Evolutionary conservation across 2,113 vertebrate species (phyloP), one percentile per base, ranked within the genome.

Genomic region (Psittacula cyanocephala): DNA sequence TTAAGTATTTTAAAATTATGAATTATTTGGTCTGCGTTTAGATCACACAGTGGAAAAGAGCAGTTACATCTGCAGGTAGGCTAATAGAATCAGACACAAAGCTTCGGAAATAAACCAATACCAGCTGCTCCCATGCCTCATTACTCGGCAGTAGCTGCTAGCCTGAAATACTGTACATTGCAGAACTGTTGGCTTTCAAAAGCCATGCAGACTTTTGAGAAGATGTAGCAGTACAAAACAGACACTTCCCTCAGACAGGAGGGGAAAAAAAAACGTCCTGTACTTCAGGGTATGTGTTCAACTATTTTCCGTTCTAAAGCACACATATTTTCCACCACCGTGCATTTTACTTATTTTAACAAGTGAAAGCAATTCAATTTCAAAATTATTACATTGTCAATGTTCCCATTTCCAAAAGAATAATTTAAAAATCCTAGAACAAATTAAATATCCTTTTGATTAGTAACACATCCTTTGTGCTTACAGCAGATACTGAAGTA

Each of bases 301-400:
- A 91, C 94, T 93, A 89, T 95, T 97, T 98, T 97, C 97, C 87
- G 64, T 92, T 93, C 91, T 86, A 92, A 90, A 65, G 80, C 91
- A 71, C 75, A 88, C 77, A 89, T 76, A 82, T 86, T 97, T 97
- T 97, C 93, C 88, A 97, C 76, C 65, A 94, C 68, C 6, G 39
- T 81, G 84, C 75, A 96, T 47, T 97, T 97, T 75, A 93, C 91
- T 97, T 98, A 98, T 97, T 98, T 98, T 92, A 98, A 97, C 97
- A 98, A 96, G 96, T 98, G 97, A 98, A 98, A 98, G 95, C 89
- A 97, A 97, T 98, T 97, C 96, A 23, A 94, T 93, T 97, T 96
- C 53, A 72, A 97, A 97, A 97, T 91, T 88, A 96, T 91, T 92
- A 77, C 35, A 90, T 20, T 96, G 76, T 94, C 83, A 94, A 41